Evolutionary conservation across 2,888 invertebrate species (phyloP).

Genomic region (Cepaea hortensis): DNA sequence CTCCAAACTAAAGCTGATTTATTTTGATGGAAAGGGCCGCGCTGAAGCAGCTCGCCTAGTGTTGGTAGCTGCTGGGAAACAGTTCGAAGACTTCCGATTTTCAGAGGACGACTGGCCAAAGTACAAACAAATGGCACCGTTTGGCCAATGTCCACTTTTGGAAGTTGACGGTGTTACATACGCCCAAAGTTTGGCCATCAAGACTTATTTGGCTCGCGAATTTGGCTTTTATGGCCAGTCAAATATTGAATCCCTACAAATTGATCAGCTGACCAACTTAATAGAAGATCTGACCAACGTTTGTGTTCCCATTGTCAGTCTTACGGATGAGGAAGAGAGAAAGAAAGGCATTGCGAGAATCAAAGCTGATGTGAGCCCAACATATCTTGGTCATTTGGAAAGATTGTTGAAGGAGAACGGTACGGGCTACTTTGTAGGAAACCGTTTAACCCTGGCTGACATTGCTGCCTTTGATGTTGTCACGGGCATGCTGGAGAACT

Average conservation of each 20-base stretch:
- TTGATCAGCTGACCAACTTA: constrained; percentile 51
- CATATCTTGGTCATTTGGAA: constrained; percentile 23
- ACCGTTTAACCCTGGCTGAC: constrained; percentile 19
- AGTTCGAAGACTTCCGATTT: constrained; percentile 22
- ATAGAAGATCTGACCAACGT: constrained; percentile 44
- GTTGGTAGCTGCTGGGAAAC: constrained; percentile 36
- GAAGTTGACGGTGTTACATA: constrained; percentile 41
- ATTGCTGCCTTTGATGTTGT: constrained; percentile 25
- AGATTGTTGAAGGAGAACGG: not conserved
- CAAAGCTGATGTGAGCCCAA: constrained; percentile 11
- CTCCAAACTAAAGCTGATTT: constrained; percentile 14
- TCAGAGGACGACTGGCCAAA: constrained; percentile 28
- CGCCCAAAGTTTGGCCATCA: constrained; percentile 43
- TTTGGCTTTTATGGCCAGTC: constrained; percentile 52
- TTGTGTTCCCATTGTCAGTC: not conserved
- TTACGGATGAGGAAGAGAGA: not conserved
- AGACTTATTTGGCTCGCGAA: constrained; percentile 45
- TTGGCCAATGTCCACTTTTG: constrained; percentile 36
- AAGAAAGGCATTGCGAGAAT: not conserved
- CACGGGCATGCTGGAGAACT: not conserved
- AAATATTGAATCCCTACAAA: constrained; percentile 49
- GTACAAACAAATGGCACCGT: constrained; percentile 19
- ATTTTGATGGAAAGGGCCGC: constrained; percentile 20
- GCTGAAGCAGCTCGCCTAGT: constrained; percentile 31
- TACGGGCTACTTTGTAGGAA: constrained; percentile 19